phyloP scores from a whole-genome alignment of 2,888 invertebrate genomes.

The Sinelater perroti region DNA sequence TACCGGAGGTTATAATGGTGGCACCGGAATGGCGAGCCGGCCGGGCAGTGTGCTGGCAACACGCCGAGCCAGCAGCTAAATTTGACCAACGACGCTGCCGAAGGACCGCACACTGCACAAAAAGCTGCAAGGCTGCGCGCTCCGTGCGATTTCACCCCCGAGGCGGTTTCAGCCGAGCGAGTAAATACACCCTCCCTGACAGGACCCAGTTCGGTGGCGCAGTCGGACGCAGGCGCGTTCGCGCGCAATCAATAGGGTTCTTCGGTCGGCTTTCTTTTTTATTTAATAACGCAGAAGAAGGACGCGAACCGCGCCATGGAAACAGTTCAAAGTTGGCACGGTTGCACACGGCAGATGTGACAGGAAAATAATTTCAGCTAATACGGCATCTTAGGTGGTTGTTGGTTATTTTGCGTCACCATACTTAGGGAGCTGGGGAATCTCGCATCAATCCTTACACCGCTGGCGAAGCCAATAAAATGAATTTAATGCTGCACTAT shows the following conservation, averaged over 20 bases:
- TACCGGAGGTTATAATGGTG: constrained; percentile 40
- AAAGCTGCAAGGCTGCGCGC: constrained; percentile 1
- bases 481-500: too few relatives aligned
- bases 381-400: too few relatives aligned
- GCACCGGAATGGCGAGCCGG: constrained; percentile 38
- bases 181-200: constrained; percentile 31
- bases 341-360: too few relatives aligned
- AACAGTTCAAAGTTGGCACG: too few relatives aligned
- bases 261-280: constrained; percentile 11
- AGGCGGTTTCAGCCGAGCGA: constrained; percentile 11
- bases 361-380: too few relatives aligned
- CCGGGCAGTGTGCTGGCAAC: constrained; percentile 44
- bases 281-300: constrained; percentile 2
- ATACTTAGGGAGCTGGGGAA: too few relatives aligned
- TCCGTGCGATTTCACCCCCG: constrained; percentile 8
- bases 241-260: constrained; percentile 32
- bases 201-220: constrained; percentile 17
- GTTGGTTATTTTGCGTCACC: too few relatives aligned
- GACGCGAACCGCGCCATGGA: background rate
- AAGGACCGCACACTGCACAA: constrained; percentile 8
- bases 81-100: constrained; percentile 40
- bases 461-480: too few relatives aligned
- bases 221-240: constrained; percentile 25
- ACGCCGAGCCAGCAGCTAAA: constrained; percentile 46
- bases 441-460: too few relatives aligned